A percentile compares a stretch with the other conserved stretches of the same genome.
phyloP scores from a whole-genome alignment of 2,113 vertebrate species.

The Sterna hirundo region DNA sequence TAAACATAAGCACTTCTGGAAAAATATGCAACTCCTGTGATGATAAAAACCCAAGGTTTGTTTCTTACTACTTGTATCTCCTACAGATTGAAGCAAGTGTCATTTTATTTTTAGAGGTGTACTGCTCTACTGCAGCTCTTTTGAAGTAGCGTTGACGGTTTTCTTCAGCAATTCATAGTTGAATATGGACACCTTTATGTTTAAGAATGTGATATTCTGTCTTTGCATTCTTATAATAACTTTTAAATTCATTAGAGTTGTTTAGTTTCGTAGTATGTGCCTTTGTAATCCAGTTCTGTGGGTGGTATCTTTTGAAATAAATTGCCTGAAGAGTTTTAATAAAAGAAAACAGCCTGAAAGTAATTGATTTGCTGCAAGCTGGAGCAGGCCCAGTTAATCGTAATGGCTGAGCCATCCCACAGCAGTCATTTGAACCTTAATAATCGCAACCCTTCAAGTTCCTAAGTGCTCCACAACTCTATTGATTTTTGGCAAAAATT shows the following conservation, averaged over 20 bases:
- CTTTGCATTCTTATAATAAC: background rate
- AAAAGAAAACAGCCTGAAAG: background rate
- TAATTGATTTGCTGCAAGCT: background rate
- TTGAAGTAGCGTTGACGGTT: background rate
- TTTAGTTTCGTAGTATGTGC: background rate
- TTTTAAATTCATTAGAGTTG: background rate
- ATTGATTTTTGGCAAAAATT: conserved; percentile 5
- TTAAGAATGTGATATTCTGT: background rate
- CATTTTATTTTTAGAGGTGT: background rate
- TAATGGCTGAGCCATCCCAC: background rate
- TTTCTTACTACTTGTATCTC: background rate
- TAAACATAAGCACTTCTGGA: background rate
- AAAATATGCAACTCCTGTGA: background rate
- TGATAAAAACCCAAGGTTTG: background rate
- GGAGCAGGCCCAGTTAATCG: background rate
- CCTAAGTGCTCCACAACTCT: background rate
- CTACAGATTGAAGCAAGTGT: background rate
- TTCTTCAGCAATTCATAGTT: background rate
- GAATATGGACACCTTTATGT: background rate
- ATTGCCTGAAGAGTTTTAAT: conserved; percentile 1
- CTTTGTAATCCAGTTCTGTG: background rate
- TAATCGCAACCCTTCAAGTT: background rate
- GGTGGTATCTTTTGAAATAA: background rate
- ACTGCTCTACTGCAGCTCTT: background rate
- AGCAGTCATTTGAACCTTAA: background rate